phyloP scores from a whole-genome alignment of 37 sponge, comb jelly and placozoan genomes.

The Spongia lamella region DNA sequence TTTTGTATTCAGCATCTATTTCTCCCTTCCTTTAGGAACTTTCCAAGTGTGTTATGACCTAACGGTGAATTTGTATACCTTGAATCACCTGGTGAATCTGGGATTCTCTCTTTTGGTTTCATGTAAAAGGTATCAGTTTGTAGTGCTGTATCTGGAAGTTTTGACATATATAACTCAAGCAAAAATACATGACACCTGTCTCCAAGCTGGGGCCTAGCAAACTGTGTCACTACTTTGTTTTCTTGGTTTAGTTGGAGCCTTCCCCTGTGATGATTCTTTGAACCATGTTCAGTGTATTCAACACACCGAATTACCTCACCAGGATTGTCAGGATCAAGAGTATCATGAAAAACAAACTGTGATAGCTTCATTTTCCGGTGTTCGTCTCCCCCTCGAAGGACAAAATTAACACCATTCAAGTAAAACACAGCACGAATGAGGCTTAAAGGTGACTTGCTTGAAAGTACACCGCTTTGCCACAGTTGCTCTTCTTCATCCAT shows the following conservation, averaged over 20 bases:
- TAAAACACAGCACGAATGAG: slow-evolving; percentile 27
- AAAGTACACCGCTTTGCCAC: no score
- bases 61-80: slow-evolving; percentile 24
- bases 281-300: slow-evolving; percentile 35
- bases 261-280: slow-evolving; percentile 40
- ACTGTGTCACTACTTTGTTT: slow-evolving; percentile 35
- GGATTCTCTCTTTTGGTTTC: slow-evolving; percentile 13
- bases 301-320: background rate
- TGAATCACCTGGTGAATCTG: slow-evolving; percentile 7
- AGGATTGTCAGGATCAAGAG: slow-evolving; percentile 28
- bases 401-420: slow-evolving; percentile 46
- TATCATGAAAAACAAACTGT: slow-evolving; percentile 3
- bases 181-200: slow-evolving; percentile 29
- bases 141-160: slow-evolving; percentile 25
- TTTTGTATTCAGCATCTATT: slow-evolving; percentile 14
- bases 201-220: slow-evolving; percentile 6
- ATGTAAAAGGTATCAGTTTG: slow-evolving; percentile 29
- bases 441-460: no score
- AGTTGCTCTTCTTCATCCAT: no score
- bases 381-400: slow-evolving; percentile 39
- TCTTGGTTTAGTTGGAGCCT: slow-evolving; percentile 27
- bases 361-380: slow-evolving; percentile 34
- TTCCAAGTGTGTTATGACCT: slow-evolving; percentile 28
- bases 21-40: slow-evolving; percentile 6
- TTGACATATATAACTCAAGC: slow-evolving; percentile 21